These are phyloP conservation scores for Pseudorhombus dupliciocellatus DNA, from an alignment of 2,113 vertebrate species.

Conservation along the genomic window DNA sequence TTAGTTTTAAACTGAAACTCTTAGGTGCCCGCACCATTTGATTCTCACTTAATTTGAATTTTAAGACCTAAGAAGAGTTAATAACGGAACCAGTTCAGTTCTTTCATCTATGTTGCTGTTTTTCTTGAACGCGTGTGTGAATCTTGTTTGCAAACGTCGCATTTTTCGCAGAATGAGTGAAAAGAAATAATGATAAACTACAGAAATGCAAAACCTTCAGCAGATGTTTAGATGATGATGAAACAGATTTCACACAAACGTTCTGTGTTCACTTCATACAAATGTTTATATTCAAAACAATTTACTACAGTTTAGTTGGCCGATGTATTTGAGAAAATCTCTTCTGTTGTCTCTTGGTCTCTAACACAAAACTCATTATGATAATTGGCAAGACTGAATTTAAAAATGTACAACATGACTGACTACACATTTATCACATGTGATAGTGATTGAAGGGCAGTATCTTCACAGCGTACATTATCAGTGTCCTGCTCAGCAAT, in stretches of 20 bases:
- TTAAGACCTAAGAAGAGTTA: too few species aligned
- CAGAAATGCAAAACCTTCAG: too few species aligned
- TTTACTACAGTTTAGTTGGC: constrained; percentile 13
- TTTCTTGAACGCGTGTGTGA: too few species aligned
- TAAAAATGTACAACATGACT: constrained; percentile 14
- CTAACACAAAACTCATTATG: constrained; percentile 35
- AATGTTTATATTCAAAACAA: constrained; percentile 52
- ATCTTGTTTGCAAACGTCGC: too few species aligned
- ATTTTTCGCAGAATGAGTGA: too few species aligned
- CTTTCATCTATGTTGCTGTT: too few species aligned
- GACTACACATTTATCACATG: constrained; percentile 10
- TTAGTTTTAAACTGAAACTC: too few species aligned
- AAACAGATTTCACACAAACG: not conserved
- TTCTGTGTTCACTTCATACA: constrained; percentile 50
- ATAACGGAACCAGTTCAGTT: too few species aligned
- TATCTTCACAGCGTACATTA: constrained; percentile 20
- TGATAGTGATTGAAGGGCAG: not conserved
- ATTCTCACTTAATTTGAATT: too few species aligned
- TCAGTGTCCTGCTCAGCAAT: constrained; percentile 9
- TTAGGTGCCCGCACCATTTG: too few species aligned
- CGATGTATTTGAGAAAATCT: not conserved
- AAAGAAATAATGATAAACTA: too few species aligned
- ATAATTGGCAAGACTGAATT: not conserved
- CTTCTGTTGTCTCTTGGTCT: constrained; percentile 30
- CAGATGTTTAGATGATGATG: not conserved